A percentile compares a stretch with the other conserved stretches of the same genome.
Evolutionary conservation across 2,888 invertebrate species (phyloP).

Genomic region (Theodoxus fluviatilis): DNA sequence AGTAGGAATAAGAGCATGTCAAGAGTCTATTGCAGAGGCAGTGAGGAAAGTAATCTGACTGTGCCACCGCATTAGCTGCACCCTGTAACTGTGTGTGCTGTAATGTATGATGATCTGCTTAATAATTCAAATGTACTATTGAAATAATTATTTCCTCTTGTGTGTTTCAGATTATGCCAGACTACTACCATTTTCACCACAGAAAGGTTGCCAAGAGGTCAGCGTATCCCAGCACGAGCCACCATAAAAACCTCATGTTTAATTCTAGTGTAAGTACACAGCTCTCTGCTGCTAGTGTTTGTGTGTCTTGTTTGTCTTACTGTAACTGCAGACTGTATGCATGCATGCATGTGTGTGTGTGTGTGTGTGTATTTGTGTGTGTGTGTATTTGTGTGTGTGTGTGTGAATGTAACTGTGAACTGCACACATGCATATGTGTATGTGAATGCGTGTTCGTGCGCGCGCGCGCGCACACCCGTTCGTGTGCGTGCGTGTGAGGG

Average conservation of each 20-base stretch:
- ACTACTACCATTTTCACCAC: conserved; percentile 87
- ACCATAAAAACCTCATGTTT: conserved; percentile 75
- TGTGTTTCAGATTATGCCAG: conserved; percentile 83
- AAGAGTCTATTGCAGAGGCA: too few species aligned
- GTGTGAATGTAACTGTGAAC: too few species aligned
- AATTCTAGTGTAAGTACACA: conserved; percentile 76
- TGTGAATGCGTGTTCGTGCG: too few species aligned
- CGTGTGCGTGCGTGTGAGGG: not conserved
- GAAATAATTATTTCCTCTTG: conserved; percentile 28
- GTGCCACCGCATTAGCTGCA: too few species aligned
- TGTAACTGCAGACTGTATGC: not conserved
- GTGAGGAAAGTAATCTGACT: too few species aligned
- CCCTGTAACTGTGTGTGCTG: too few species aligned
- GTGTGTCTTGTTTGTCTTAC: not conserved
- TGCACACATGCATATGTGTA: too few species aligned
- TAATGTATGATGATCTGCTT: too few species aligned
- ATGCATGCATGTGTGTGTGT: not conserved
- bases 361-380: not conserved
- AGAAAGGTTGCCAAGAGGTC: conserved; percentile 81
- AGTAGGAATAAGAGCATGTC: too few species aligned
- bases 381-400: not conserved
- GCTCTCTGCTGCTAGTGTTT: not conserved
- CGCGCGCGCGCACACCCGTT: too few species aligned
- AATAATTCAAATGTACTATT: too few species aligned
- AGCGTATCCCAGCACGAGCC: conserved; percentile 74